Evolutionary conservation across 1,140 invertebrate genomes (phyloP).

Genomic region (Polyergus mexicanus): DNA sequence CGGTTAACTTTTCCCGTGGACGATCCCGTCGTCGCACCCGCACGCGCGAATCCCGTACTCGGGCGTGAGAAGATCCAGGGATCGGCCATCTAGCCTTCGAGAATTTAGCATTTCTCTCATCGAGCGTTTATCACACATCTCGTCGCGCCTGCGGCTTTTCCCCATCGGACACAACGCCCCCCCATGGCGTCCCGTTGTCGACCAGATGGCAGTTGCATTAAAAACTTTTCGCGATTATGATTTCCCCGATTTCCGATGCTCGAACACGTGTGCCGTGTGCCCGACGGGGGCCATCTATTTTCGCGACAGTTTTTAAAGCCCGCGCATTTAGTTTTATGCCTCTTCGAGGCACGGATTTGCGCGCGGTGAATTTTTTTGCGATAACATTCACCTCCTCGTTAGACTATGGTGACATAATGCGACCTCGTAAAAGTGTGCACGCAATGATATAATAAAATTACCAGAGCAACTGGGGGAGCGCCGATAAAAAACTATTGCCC

Average conservation of each 20-base stretch:
- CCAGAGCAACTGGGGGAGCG: neutral
- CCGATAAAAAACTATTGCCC: slow-evolving; percentile 15
- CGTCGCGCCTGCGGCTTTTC: neutral
- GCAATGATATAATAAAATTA: slow-evolving; percentile 21
- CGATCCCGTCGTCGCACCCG: neutral
- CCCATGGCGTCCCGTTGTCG: neutral
- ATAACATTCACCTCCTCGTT: neutral
- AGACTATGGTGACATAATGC: neutral
- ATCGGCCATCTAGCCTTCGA: no score
- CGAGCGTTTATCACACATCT: slow-evolving; percentile 47
- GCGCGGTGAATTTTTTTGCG: slow-evolving; percentile 17
- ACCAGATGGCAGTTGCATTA: slow-evolving; percentile 72
- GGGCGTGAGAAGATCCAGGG: slow-evolving; percentile 3
- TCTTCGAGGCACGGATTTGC: slow-evolving; percentile 51
- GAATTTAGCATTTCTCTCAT: slow-evolving; percentile 44
- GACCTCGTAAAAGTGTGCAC: slow-evolving; percentile 22
- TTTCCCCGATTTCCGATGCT: slow-evolving; percentile 67
- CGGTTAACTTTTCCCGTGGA: slow-evolving; percentile 23
- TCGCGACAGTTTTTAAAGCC: slow-evolving; percentile 15
- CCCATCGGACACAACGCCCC: slow-evolving; percentile 5
- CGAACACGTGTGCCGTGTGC: slow-evolving; percentile 68
- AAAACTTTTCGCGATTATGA: slow-evolving; percentile 70
- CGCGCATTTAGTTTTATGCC: slow-evolving; percentile 48
- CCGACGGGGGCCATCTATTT: neutral
- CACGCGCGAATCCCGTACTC: neutral